A percentile compares a stretch with the other conserved stretches of the same genome.
These are phyloP conservation scores for Proterorhinus semilunaris DNA, from an alignment of 2,113 vertebrate species.

Conservation along the genomic window DNA sequence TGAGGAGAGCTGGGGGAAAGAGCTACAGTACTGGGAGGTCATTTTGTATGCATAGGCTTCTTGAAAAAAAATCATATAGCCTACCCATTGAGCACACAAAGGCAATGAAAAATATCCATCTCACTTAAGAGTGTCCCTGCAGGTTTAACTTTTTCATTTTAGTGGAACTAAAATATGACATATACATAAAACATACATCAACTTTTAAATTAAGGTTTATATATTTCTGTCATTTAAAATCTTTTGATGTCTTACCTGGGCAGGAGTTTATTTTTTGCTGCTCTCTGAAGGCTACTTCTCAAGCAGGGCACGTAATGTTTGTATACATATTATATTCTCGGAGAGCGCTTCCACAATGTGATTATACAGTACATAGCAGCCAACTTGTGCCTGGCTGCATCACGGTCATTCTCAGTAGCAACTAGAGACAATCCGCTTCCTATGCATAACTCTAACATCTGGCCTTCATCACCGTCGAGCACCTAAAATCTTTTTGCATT, in stretches of 20 bases:
- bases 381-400: conserved; percentile 30
- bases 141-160: neutral
- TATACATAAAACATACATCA: no score
- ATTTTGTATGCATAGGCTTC: conserved; percentile 14
- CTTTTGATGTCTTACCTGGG: neutral
- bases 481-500: conserved; percentile 51
- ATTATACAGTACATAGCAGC: conserved; percentile 35
- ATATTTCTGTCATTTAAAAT: no score
- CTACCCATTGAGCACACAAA: conserved; percentile 1
- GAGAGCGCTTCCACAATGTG: conserved; percentile 24
- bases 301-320: conserved; percentile 12
- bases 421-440: conserved; percentile 52
- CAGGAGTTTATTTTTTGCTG: neutral
- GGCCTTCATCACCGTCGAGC: conserved; percentile 49
- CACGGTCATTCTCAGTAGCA: conserved; percentile 45
- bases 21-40: conserved; percentile 23
- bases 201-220: no score
- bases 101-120: conserved; percentile 3
- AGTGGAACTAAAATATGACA: neutral
- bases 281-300: conserved; percentile 16
- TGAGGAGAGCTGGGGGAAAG: conserved; percentile 32
- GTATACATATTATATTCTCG: conserved; percentile 23
- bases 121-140: neutral
- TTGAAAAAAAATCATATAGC: neutral
- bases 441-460: conserved; percentile 62